Base-by-base conservation (phyloP, 2,888 invertebrate genomes). In the Drosophila colorata region DNA sequence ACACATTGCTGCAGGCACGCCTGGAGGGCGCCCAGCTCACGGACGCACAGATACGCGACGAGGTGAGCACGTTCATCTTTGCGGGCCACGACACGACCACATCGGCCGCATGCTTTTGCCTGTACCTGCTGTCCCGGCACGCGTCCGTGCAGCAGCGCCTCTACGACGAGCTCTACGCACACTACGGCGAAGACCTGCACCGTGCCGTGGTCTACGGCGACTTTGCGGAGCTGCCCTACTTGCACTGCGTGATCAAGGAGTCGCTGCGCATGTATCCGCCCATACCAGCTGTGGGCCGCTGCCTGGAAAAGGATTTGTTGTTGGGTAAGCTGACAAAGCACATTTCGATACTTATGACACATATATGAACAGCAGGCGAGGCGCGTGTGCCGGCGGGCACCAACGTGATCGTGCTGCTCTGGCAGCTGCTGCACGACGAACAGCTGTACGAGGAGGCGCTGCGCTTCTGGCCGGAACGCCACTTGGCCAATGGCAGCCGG, bases 31-130 rank as follows among this genome's bases (percentile, higher is more conserved):
- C 93, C 57, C 93, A 93, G 8, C 91, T 96, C 49, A 93, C 93
- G 0, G 93, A 94, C 61, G 91, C 93, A 14, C 93, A 94, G 59
- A 93, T 96, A 18, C 92, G 95, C 47, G 95, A 95, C 85, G 95
- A 96, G 92, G 95, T 95, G 0, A 95, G 95, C 76, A 96, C 96
- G 0, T 95, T 96, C 80, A 94, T 95, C 94, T 96, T 96, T 90
- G 95, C 94, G 52, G 92, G 92, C 2, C 92, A 92, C 53, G 92
- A 92, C 33, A 92, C 92, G 1, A 92, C 91, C 35, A 91, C 91
- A 3, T 90, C 91, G 4, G 92, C 90, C 3, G 90, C 85, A 6
- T 88, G 90, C 6, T 92, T 92, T 47, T 86, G 90, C 6, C 65
- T 92, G 2, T 91, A 90, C 43, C 71, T 88, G 14, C 67, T 92